Conservation (phyloP, 2,113 vertebrate genomes). For the Strix aluco region DNA sequence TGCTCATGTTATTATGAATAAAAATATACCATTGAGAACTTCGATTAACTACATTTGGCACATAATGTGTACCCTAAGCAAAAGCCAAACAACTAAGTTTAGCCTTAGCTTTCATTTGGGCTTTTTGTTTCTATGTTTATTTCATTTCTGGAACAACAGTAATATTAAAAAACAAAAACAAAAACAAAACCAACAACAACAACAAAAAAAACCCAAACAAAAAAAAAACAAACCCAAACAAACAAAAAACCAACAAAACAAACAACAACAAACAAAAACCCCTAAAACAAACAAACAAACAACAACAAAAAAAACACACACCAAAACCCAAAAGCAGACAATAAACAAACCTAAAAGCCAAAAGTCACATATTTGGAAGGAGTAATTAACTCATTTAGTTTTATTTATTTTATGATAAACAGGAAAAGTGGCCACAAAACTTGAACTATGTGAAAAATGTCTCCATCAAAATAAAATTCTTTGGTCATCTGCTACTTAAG, state of each 20-base stretch:
- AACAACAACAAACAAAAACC: background rate
- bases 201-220: too few relatives aligned
- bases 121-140: background rate
- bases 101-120: background rate
- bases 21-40: background rate
- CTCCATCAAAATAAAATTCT: background rate
- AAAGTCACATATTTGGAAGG: background rate
- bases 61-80: background rate
- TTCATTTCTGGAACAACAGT: background rate
- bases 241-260: too few relatives aligned
- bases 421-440: background rate
- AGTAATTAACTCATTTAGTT: accelerated
- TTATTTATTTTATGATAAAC: background rate
- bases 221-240: background rate
- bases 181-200: too few relatives aligned
- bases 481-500: background rate
- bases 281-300: background rate
- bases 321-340: too few relatives aligned
- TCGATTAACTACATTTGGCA: background rate
- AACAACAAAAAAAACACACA: too few relatives aligned
- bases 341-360: background rate
- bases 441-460: background rate
- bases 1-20: background rate
- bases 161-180: background rate
- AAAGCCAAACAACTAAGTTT: background rate